Percentiles rank a stretch among this genome's conserved stretches.
phyloP scores from a whole-genome alignment of 2,113 vertebrate species.

The Vanacampus margaritifer region DNA sequence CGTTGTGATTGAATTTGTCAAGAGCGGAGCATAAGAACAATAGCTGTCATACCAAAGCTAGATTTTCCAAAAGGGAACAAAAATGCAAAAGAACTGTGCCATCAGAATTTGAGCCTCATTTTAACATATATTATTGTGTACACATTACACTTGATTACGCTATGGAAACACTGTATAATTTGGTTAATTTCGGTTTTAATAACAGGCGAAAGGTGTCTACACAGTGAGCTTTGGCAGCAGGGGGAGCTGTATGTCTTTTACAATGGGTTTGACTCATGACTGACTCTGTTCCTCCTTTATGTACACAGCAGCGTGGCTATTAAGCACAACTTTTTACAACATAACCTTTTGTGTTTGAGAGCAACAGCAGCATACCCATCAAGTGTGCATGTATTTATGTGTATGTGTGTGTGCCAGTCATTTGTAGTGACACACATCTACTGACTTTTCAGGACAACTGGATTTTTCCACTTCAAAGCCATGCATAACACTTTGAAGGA shows the following conservation, averaged over 20 bases:
- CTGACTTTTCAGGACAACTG: slow-evolving; percentile 62
- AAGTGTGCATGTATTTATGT: slow-evolving; percentile 10
- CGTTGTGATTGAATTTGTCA: no score
- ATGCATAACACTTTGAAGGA: slow-evolving; percentile 72
- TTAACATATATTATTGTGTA: background rate
- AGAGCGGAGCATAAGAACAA: no score
- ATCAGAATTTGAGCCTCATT: background rate
- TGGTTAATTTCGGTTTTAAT: background rate
- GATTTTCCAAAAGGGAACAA: no score
- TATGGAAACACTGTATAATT: background rate
- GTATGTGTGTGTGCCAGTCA: slow-evolving; percentile 30
- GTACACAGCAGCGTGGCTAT: slow-evolving; percentile 15
- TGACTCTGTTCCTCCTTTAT: slow-evolving; percentile 16
- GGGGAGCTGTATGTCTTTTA: slow-evolving; percentile 74
- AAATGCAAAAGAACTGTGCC: background rate
- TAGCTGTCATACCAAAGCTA: no score
- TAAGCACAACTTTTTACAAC: slow-evolving; percentile 29
- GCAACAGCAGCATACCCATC: background rate
- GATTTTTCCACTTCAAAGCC: slow-evolving; percentile 74
- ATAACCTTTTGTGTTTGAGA: slow-evolving; percentile 10
- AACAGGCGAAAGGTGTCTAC: slow-evolving; percentile 8
- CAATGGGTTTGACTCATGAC: slow-evolving; percentile 34
- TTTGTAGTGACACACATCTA: slow-evolving; percentile 46
- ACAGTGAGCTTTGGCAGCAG: slow-evolving; percentile 59
- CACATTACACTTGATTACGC: background rate